A percentile compares a stretch with the other conserved stretches of the same genome.
phyloP scores from a whole-genome alignment of 2,888 invertebrate genomes.

The Petrolisthes cinctipes region DNA sequence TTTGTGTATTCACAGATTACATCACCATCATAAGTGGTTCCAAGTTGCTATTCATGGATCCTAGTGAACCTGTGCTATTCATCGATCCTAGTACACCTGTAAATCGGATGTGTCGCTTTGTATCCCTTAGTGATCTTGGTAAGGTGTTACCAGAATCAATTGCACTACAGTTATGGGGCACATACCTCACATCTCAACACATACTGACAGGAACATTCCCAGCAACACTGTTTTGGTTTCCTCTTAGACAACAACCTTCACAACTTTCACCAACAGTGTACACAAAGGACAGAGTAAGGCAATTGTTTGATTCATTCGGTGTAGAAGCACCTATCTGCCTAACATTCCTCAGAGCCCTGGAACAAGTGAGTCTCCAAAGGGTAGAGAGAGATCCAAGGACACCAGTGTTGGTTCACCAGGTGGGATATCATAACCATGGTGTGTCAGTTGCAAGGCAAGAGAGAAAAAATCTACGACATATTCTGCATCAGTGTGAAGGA shows the following conservation, averaged over 20 bases:
- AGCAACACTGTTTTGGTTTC: slow-evolving; percentile 40
- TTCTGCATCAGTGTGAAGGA: slow-evolving; percentile 20
- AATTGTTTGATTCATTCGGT: slow-evolving; percentile 12
- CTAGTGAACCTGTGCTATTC: slow-evolving; percentile 37
- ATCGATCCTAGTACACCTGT: slow-evolving; percentile 40
- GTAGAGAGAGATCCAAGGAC: background rate
- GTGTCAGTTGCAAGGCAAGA: background rate
- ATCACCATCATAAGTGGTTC: slow-evolving; percentile 24
- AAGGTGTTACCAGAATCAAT: background rate
- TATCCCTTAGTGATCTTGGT: background rate
- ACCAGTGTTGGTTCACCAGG: background rate
- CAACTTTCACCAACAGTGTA: slow-evolving; percentile 29
- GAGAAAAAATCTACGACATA: background rate
- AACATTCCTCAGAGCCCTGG: slow-evolving; percentile 38
- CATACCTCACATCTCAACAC: slow-evolving; percentile 17
- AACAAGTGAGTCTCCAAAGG: slow-evolving; percentile 7
- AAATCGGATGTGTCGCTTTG: slow-evolving; percentile 29
- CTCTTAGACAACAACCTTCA: slow-evolving; percentile 31
- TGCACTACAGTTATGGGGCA: background rate
- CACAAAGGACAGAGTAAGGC: background rate
- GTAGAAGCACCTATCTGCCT: slow-evolving; percentile 35
- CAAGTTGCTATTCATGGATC: slow-evolving; percentile 38
- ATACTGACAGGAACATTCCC: slow-evolving; percentile 11
- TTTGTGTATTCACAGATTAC: slow-evolving; percentile 1
- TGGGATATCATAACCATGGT: slow-evolving; percentile 6